A percentile compares a stretch with the other conserved stretches of the same genome.
These are phyloP conservation scores for Dendrolimus punctatus DNA, from an alignment of 1,140 invertebrate genomes.

Conservation along the genomic window DNA sequence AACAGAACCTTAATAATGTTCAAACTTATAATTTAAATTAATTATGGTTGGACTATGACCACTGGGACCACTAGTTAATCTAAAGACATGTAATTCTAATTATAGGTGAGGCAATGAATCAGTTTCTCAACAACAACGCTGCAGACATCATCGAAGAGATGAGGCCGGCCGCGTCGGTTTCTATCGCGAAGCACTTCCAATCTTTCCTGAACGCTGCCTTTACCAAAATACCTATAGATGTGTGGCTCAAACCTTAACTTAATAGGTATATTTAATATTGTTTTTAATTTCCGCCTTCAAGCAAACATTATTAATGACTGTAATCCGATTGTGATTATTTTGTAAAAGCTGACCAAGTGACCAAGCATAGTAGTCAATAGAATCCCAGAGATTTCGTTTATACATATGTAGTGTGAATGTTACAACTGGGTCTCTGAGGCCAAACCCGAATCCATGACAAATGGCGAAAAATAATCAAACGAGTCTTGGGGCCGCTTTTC, in stretches of 20 bases:
- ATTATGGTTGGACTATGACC: no score
- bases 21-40: no score
- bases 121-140: conserved; percentile 88
- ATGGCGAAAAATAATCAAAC: no score
- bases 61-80: neutral
- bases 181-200: conserved; percentile 85
- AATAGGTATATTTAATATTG: neutral
- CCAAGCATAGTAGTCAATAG: no score
- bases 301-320: neutral
- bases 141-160: conserved; percentile 89
- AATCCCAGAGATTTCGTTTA: no score
- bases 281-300: neutral
- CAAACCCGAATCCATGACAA: no score
- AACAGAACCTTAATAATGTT: no score
- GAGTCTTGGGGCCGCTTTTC: no score
- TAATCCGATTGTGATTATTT: no score
- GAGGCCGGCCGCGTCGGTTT: conserved; percentile 81
- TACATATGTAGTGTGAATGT: no score
- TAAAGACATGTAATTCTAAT: conserved; percentile 11
- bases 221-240: conserved; percentile 81
- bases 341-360: no score
- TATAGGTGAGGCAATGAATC: conserved; percentile 84
- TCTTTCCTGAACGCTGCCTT: conserved; percentile 84
- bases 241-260: conserved; percentile 77
- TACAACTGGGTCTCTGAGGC: no score